Evolutionary conservation across 2,113 vertebrate species (phyloP).

Genomic region (Ursus arctos): DNA sequence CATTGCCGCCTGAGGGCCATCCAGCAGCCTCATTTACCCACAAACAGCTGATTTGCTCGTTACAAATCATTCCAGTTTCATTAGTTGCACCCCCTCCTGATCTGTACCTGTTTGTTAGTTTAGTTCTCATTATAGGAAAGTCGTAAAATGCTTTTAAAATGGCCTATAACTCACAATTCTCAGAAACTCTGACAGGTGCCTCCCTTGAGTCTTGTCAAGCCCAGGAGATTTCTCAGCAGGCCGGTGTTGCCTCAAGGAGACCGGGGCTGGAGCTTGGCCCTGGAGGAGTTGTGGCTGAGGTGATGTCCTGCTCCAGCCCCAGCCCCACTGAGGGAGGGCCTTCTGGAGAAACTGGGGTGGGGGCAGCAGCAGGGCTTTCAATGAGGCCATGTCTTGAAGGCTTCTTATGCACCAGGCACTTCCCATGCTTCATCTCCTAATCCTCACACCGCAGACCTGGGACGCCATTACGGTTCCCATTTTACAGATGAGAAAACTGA

Average conservation of each 20-base stretch:
- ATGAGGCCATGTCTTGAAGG: not conserved
- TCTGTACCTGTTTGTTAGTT: constrained; percentile 74
- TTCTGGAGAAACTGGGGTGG: not conserved
- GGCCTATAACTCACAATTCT: constrained; percentile 65
- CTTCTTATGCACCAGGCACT: too few species aligned
- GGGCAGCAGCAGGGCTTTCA: not conserved
- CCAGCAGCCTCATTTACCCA: not conserved
- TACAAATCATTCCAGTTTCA: constrained; percentile 41
- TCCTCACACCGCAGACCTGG: not conserved
- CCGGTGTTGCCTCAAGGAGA: not conserved
- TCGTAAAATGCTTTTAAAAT: constrained; percentile 76
- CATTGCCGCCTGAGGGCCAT: not conserved
- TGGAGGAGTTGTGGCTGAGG: not conserved
- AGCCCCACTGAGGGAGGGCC: not conserved
- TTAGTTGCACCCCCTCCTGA: constrained; percentile 59
- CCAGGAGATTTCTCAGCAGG: not conserved
- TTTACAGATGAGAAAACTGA: constrained; percentile 16
- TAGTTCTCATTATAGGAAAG: constrained; percentile 77
- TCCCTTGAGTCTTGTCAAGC: not conserved
- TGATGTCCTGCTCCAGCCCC: not conserved
- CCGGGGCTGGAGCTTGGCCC: not conserved
- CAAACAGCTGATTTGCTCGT: not conserved
- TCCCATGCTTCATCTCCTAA: not conserved
- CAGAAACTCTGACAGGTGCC: constrained; percentile 65
- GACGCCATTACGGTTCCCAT: not conserved